phyloP scores from a whole-genome alignment of 2,888 invertebrate genomes.

The Eupithecia subfuscata region DNA sequence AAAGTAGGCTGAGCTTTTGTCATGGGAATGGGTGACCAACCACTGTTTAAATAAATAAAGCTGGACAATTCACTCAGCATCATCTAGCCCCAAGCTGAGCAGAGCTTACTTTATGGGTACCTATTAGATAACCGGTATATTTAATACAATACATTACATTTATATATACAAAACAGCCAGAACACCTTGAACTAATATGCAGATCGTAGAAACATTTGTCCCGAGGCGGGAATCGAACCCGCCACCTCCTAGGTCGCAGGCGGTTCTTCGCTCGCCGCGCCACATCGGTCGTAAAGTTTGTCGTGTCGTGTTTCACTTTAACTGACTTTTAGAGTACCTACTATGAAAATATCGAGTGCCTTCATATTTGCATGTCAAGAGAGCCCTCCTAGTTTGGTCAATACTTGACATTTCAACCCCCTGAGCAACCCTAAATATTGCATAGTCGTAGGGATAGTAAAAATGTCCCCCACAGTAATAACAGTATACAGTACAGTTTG shows the following conservation, averaged over 20 bases:
- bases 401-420: slow-evolving; percentile 10
- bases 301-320: background rate
- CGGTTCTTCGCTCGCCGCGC: too few relatives aligned
- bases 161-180: too few relatives aligned
- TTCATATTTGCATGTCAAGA: background rate
- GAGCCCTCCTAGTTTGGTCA: slow-evolving; percentile 10
- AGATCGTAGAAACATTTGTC: too few relatives aligned
- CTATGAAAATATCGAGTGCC: background rate
- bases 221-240: too few relatives aligned
- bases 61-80: too few relatives aligned
- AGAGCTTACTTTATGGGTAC: too few relatives aligned
- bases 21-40: background rate
- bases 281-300: too few relatives aligned
- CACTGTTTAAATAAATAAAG: background rate
- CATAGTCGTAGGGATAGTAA: slow-evolving; percentile 13
- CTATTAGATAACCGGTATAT: too few relatives aligned
- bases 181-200: too few relatives aligned
- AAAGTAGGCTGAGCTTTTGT: background rate
- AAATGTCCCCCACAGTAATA: slow-evolving; percentile 12
- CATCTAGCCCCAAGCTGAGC: too few relatives aligned
- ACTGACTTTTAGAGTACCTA: background rate
- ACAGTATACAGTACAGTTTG: slow-evolving; percentile 20
- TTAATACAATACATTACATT: too few relatives aligned
- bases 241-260: too few relatives aligned
- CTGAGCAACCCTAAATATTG: slow-evolving; percentile 16